A percentile compares a stretch with the other conserved stretches of the same genome.
Evolutionary conservation across 2,888 invertebrate genomes (phyloP).

Genomic region (Cotesia congregata): DNA sequence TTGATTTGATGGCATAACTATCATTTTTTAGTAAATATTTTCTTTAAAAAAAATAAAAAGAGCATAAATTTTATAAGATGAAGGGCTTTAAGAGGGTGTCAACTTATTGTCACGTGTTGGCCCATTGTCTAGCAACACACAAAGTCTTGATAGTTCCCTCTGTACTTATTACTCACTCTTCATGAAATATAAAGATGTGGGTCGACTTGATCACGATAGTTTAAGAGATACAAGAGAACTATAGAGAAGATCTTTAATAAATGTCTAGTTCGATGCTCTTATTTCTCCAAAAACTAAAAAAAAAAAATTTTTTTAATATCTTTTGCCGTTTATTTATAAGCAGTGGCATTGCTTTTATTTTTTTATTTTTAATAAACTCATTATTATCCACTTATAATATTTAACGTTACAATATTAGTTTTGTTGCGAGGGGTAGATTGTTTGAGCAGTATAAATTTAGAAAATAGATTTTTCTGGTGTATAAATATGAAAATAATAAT

Average conservation of each 20-base stretch:
- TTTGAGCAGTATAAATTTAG: neutral
- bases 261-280: neutral
- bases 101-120: constrained; percentile 25
- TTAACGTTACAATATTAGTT: neutral
- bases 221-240: constrained; percentile 15
- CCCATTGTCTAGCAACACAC: constrained; percentile 7
- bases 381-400: neutral
- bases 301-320: neutral
- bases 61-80: constrained; percentile 2
- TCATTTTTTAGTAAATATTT: neutral
- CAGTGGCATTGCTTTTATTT: too few species aligned
- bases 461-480: neutral
- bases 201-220: constrained; percentile 27
- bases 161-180: neutral
- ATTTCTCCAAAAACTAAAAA: neutral
- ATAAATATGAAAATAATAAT: neutral
- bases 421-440: neutral
- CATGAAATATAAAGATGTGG: constrained; percentile 22
- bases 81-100: constrained; percentile 12
- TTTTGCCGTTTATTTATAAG: too few species aligned
- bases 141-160: constrained; percentile 12
- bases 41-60: constrained; percentile 12
- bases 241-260: neutral
- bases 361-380: too few species aligned
- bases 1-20: neutral